Conservation (phyloP, 2,888 invertebrate species). For the Omphaloscelis lunosa region DNA sequence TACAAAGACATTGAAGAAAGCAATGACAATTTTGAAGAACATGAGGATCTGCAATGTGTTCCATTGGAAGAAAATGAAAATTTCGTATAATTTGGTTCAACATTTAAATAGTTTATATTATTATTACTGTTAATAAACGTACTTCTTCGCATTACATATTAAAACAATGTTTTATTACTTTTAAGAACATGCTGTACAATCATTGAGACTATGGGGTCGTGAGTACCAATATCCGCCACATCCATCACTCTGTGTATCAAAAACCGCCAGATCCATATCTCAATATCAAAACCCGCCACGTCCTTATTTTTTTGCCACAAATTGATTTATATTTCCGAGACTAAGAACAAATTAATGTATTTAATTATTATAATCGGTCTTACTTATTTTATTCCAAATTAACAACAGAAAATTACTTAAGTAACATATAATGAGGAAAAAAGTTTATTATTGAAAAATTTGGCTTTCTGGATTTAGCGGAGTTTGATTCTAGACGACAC, state of each 20-base stretch:
- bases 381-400: constrained; percentile 20
- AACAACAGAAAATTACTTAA: constrained; percentile 1
- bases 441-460: constrained; percentile 8
- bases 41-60: too few relatives aligned
- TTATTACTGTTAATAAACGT: constrained; percentile 9
- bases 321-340: constrained; percentile 6
- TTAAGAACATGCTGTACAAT: constrained; percentile 13
- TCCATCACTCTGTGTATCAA: constrained; percentile 2
- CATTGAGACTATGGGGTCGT: constrained; percentile 2
- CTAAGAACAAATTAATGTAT: not conserved
- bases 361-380: not conserved
- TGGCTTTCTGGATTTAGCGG: constrained; percentile 11
- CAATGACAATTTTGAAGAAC: too few relatives aligned
- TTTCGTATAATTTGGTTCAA: constrained; percentile 4
- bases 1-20: constrained; percentile 58
- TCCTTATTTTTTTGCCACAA: constrained; percentile 3
- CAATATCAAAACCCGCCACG: constrained; percentile 1
- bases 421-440: constrained; percentile 13
- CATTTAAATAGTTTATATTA: constrained; percentile 2
- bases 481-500: constrained; percentile 14
- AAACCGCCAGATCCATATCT: constrained; percentile 12
- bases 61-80: constrained; percentile 42
- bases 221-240: too few relatives aligned
- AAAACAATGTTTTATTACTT: constrained; percentile 44
- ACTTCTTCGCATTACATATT: constrained; percentile 11